Base-by-base conservation (phyloP, 2,888 invertebrate species). In the Dryomyza anilis region DNA sequence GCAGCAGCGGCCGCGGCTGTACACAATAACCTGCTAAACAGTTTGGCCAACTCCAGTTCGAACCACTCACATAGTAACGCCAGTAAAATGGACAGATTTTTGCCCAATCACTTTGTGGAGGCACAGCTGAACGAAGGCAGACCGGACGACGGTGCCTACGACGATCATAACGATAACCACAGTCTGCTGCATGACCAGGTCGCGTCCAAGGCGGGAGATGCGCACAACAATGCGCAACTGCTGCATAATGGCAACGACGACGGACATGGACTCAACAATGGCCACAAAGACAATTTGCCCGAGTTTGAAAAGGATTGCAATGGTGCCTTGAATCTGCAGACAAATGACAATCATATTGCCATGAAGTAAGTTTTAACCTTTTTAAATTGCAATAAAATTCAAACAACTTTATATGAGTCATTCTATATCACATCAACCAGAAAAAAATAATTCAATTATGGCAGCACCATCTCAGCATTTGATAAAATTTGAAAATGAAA, bases 91-190 rank as follows among this genome's bases (percentile, higher is more conserved):
- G 81, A 82, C 56, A 76, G 82, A 16, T 81, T 77, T 43, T 71
- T 80, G 70, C 81, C 83, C 55, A 82, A 83, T 67, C 83, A 81
- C 63, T 81, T 81, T 70, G 83, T 83, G 29, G 83, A 83, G 68
- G 72, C 83, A 3, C 83, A 82, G 63, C 69, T 83, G 12, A 78
- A 72, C 56, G 80, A 79, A 10, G 77, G 74, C 14, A n/a, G n/a
- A n/a, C n/a, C n/a, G n/a, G n/a, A n/a, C n/a, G n/a, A n/a, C n/a
- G n/a, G n/a, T n/a, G n/a, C n/a, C n/a, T 70, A 71, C 29, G 71
- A 70, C 16, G 70, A 69, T 10, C 74, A 70, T 16, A 76, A 70
- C 46, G 77, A 77, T 29, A 76, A 68, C 45, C 75, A 77, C 50
- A 74, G 76, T 10, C 71, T 67, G 69, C 71, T 75, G 14, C 76